phyloP scores from a whole-genome alignment of 2,888 invertebrate species.

The Scotopteryx bipunctaria region DNA sequence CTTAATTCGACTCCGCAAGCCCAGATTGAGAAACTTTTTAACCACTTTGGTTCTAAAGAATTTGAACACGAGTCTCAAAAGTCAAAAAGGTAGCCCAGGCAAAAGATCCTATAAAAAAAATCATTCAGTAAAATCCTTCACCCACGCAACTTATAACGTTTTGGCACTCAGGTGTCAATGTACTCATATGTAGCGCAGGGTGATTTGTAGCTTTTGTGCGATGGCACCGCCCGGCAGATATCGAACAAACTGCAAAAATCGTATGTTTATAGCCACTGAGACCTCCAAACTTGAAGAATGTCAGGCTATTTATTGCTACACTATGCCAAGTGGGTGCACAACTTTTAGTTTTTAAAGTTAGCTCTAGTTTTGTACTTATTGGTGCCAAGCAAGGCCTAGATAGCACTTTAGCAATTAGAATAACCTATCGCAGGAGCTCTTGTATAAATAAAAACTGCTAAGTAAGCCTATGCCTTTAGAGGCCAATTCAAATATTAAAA shows the following conservation, averaged over 20 bases:
- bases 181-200: conserved; percentile 36
- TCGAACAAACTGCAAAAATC: conserved; percentile 65
- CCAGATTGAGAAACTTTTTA: no score
- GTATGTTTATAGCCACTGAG: conserved; percentile 24
- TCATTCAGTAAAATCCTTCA: no score
- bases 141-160: conserved; percentile 7
- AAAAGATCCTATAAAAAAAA: not conserved
- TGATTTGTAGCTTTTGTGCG: conserved; percentile 40
- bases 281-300: conserved; percentile 27
- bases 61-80: no score
- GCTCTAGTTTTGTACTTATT: conserved; percentile 1
- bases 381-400: not conserved
- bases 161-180: conserved; percentile 3
- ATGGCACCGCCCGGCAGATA: conserved; percentile 60
- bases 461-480: no score
- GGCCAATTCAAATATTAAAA: no score
- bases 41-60: no score
- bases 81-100: no score
- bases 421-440: no score
- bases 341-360: conserved; percentile 4
- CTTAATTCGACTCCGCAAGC: no score
- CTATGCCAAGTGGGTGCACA: conserved; percentile 25
- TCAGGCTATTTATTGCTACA: conserved; percentile 21
- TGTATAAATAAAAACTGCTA: no score
- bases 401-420: no score